A percentile compares a stretch with the other conserved stretches of the same genome.
These are phyloP conservation scores for Baryphthengus martii DNA, from an alignment of 2,113 vertebrate species.

Conservation along the genomic window DNA sequence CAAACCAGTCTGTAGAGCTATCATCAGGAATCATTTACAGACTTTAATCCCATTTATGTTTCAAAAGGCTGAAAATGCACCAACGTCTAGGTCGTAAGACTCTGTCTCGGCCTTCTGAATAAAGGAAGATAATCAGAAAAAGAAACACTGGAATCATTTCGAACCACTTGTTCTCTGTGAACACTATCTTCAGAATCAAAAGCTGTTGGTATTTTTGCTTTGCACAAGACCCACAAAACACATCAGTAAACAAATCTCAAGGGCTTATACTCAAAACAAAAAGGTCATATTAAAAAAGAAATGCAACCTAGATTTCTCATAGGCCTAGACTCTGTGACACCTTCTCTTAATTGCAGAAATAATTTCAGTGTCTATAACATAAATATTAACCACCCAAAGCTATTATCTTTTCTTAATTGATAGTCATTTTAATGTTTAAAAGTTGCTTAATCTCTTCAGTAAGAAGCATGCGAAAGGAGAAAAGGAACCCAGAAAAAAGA, in stretches of 20 bases:
- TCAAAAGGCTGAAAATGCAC: not conserved
- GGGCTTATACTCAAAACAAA: not conserved
- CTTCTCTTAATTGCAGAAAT: not conserved
- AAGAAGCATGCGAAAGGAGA: not conserved
- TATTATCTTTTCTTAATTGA: not conserved
- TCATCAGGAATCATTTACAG: not conserved
- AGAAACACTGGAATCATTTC: not conserved
- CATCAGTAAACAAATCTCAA: not conserved
- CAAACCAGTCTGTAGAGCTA: not conserved
- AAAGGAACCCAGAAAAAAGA: slow-evolving; percentile 11
- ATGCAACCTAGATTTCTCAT: not conserved
- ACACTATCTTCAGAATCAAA: not conserved
- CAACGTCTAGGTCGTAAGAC: accelerated
- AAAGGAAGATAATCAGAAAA: not conserved
- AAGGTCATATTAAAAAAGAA: not conserved
- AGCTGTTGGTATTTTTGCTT: not conserved
- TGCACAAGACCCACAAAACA: not conserved
- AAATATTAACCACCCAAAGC: not conserved
- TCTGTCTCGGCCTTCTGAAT: not conserved
- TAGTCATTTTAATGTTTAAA: not conserved
- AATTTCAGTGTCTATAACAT: not conserved
- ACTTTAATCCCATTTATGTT: not conserved
- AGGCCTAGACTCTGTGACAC: not conserved
- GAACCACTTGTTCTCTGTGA: not conserved
- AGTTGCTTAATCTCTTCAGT: not conserved